Evolutionary conservation across 2,888 invertebrate species (phyloP).

Genomic region (Agrotis ipsilon): DNA sequence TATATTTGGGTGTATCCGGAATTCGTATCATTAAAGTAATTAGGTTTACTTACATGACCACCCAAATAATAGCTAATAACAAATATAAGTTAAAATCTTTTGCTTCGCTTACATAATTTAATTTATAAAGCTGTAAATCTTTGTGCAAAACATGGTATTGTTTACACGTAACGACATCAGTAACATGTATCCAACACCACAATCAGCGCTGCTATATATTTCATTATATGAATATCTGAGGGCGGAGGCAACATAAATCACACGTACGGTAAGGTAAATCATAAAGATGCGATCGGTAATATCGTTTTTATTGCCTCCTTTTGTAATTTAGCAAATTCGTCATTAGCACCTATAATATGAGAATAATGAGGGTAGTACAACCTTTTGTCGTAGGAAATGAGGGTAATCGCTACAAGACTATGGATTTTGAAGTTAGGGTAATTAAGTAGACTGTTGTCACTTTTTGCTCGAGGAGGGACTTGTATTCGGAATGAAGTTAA

Average conservation of each 20-base stretch:
- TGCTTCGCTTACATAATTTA: background rate
- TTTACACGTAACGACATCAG: constrained; percentile 23
- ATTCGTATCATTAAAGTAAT: constrained; percentile 13
- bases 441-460: constrained; percentile 29
- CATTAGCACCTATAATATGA: constrained; percentile 50
- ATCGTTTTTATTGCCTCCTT: constrained; percentile 64
- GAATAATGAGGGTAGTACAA: constrained; percentile 24
- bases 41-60: constrained; percentile 1
- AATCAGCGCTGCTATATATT: constrained; percentile 48
- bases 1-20: constrained; percentile 2
- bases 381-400: constrained; percentile 39
- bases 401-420: constrained; percentile 13
- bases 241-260: constrained; percentile 61
- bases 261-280: constrained; percentile 63
- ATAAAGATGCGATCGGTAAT: constrained; percentile 65
- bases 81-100: constrained; percentile 7
- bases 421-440: constrained; percentile 32
- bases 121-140: constrained; percentile 18
- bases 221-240: constrained; percentile 38
- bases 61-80: background rate
- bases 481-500: constrained; percentile 10
- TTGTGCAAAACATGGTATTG: constrained; percentile 20
- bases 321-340: constrained; percentile 60
- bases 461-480: constrained; percentile 29
- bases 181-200: constrained; percentile 32